These are phyloP conservation scores for Hylia prasina DNA, from an alignment of 2,113 vertebrate species.

Conservation along the genomic window DNA sequence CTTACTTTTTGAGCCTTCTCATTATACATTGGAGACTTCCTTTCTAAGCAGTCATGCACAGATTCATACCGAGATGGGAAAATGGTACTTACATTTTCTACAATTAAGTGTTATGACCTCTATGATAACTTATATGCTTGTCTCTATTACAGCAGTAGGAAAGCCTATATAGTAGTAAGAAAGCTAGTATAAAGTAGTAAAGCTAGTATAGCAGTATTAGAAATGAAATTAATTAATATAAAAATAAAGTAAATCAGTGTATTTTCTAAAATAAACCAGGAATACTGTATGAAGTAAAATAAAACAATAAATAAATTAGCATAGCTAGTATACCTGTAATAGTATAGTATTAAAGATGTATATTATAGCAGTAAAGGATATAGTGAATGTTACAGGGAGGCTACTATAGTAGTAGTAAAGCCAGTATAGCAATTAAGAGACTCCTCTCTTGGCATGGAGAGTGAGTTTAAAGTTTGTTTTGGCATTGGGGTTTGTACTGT, in stretches of 20 bases:
- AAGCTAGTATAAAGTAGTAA: background rate
- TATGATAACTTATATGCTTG: background rate
- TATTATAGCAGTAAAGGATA: background rate
- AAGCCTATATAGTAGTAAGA: background rate
- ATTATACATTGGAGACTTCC: background rate
- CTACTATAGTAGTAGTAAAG: background rate
- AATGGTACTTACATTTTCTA: background rate
- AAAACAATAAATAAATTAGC: background rate
- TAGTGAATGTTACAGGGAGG: background rate
- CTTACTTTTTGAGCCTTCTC: background rate
- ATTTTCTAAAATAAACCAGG: background rate
- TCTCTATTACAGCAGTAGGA: background rate
- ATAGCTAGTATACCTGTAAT: background rate
- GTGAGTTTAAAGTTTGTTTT: background rate
- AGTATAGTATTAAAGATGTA: background rate
- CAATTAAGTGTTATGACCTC: background rate
- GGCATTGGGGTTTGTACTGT: background rate
- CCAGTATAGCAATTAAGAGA: background rate
- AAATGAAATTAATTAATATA: background rate
- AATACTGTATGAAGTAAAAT: background rate
- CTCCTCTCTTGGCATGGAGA: background rate
- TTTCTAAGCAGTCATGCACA: background rate
- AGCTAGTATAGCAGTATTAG: background rate
- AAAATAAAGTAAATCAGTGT: background rate
- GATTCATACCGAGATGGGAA: background rate